phyloP scores from a whole-genome alignment of 2,888 invertebrate species.

The Blera fallax region DNA sequence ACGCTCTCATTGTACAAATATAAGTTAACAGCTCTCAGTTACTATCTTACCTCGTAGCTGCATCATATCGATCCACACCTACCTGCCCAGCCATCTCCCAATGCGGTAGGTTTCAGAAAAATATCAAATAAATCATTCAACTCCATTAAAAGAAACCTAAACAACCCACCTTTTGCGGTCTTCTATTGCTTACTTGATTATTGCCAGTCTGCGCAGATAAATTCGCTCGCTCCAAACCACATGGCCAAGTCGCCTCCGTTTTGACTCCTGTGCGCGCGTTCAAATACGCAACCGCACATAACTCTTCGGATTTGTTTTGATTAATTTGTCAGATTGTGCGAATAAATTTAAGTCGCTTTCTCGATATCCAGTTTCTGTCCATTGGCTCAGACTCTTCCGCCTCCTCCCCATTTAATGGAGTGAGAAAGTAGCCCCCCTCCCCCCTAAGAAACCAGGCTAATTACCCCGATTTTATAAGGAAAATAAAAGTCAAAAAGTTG shows the following conservation, averaged over 20 bases:
- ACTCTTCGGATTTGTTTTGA: conserved; percentile 61
- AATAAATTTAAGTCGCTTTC: conserved; percentile 48
- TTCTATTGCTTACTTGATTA: conserved; percentile 24
- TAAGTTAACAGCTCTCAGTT: no score
- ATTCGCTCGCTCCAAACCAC: conserved; percentile 29
- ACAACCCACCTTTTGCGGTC: conserved; percentile 38
- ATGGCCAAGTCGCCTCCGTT: conserved; percentile 22
- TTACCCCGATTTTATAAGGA: conserved; percentile 62
- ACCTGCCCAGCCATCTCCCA: no score
- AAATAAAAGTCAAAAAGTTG: conserved; percentile 60
- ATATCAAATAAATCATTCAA: conserved; percentile 44
- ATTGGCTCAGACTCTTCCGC: background rate
- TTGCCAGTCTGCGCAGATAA: conserved; percentile 17
- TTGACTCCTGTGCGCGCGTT: conserved; percentile 55
- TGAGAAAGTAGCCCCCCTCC: conserved; percentile 24
- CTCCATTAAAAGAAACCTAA: conserved; percentile 13
- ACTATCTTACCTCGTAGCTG: no score
- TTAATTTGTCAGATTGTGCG: conserved; percentile 56
- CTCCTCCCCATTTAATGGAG: background rate
- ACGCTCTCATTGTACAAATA: no score
- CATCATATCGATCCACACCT: no score
- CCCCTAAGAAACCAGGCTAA: conserved; percentile 26
- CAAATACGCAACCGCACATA: conserved; percentile 60
- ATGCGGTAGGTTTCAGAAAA: background rate
- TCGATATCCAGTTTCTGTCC: background rate